Percentiles rank a stretch among this genome's conserved stretches.
Conservation (phyloP, 1,140 invertebrate species). For the Ceratina australensis region DNA sequence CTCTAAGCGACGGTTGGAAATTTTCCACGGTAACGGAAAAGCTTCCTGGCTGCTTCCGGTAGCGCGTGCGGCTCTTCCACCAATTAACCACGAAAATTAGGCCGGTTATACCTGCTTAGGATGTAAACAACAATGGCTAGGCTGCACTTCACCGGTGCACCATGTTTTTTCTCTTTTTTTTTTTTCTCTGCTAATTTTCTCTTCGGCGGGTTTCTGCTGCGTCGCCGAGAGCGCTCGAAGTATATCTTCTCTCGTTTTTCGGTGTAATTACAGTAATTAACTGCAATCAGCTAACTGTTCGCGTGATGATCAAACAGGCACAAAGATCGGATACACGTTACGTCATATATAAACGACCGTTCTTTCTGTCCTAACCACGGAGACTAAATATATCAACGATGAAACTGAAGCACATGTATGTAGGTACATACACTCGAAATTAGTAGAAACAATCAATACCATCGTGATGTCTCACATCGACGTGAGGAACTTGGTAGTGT, state of each 20-base stretch:
- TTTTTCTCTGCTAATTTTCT: not conserved
- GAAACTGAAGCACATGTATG: not conserved
- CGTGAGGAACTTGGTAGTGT: not conserved
- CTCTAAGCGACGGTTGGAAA: not conserved
- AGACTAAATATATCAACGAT: not conserved
- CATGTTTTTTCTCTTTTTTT: not conserved
- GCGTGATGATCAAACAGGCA: constrained; percentile 5
- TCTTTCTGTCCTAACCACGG: not conserved
- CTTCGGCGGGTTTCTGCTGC: not conserved
- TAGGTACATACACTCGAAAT: no score
- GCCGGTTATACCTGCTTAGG: constrained; percentile 12
- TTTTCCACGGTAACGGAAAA: constrained; percentile 16
- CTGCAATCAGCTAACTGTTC: constrained; percentile 6
- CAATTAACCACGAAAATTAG: constrained; percentile 31
- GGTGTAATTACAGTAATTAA: constrained; percentile 4
- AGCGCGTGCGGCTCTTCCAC: not conserved
- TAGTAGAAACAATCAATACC: not conserved
- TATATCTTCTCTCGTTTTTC: not conserved
- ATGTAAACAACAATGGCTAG: constrained; percentile 19
- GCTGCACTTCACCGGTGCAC: not conserved
- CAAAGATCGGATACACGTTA: not conserved
- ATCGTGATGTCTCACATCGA: no score
- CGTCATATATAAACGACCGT: not conserved
- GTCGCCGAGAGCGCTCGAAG: not conserved
- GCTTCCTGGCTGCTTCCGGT: not conserved